These are phyloP conservation scores for Coenonympha glycerion DNA, from an alignment of 2,888 invertebrate species.

Conservation along the genomic window DNA sequence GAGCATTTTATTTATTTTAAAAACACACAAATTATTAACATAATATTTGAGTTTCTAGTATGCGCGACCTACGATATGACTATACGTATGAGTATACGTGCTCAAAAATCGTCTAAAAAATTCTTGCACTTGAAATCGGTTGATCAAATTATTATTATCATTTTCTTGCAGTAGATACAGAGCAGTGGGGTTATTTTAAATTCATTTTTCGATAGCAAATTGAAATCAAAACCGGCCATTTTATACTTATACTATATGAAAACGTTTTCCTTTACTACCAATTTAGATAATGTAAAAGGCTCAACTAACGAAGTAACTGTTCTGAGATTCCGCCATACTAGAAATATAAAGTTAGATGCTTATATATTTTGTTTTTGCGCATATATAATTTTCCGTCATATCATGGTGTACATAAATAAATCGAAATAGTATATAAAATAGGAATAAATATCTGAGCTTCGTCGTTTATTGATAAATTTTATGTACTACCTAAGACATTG, in stretches of 20 bases:
- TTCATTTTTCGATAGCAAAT: conserved; percentile 21
- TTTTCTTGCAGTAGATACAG: too few species aligned
- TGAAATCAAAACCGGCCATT: conserved; percentile 32
- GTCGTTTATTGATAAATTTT: conserved; percentile 59
- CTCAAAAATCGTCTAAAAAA: too few species aligned
- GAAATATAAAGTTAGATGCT: conserved; percentile 48
- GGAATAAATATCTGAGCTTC: conserved; percentile 74
- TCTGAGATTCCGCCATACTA: conserved; percentile 23
- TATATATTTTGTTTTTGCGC: conserved; percentile 53
- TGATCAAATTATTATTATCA: too few species aligned
- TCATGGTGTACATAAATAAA: conserved; percentile 69
- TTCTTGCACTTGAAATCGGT: too few species aligned
- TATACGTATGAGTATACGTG: too few species aligned
- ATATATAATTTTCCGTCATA: conserved; percentile 67
- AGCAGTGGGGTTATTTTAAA: conserved; percentile 13
- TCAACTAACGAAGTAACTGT: conserved; percentile 25
- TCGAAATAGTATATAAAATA: conserved; percentile 60
- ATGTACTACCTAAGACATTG: conserved; percentile 58
- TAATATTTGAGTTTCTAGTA: too few species aligned
- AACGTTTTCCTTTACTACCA: conserved; percentile 19
- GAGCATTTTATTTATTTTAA: too few species aligned
- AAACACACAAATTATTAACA: too few species aligned
- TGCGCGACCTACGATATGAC: too few species aligned
- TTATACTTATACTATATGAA: conserved; percentile 22
- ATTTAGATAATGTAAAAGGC: conserved; percentile 24